Conservation (phyloP, 2,113 vertebrate species). For the Ptychochromis oligacanthus region DNA sequence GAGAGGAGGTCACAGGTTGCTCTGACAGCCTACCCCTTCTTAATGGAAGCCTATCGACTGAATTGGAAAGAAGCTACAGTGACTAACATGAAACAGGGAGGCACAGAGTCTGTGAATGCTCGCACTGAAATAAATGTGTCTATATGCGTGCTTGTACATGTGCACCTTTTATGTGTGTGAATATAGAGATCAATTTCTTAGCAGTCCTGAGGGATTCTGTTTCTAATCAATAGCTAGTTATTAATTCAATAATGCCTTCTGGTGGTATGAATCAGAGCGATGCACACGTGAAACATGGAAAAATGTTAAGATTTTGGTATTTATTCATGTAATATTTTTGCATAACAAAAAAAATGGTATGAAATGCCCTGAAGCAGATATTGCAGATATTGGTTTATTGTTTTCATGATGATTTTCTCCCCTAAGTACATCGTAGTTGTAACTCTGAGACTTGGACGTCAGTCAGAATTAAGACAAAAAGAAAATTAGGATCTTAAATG, state of each 20-base stretch:
- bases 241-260: conserved; percentile 38
- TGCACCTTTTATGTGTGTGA: conserved; percentile 41
- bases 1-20: conserved; percentile 82
- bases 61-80: conserved; percentile 79
- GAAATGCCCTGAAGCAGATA: background rate
- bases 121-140: conserved; percentile 39
- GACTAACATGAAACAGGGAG: conserved; percentile 80
- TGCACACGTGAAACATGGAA: background rate
- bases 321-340: background rate
- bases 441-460: background rate
- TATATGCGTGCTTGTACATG: background rate
- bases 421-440: background rate
- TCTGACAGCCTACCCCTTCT: conserved; percentile 83
- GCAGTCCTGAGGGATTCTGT: conserved; percentile 27
- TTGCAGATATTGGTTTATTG: background rate
- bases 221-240: conserved; percentile 54
- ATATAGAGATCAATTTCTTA: conserved; percentile 50
- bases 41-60: conserved; percentile 95
- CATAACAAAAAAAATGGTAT: background rate
- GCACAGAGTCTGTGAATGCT: conserved; percentile 75
- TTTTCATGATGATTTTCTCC: background rate
- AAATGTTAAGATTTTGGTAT: background rate
- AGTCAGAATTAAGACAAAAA: background rate
- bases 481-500: background rate
- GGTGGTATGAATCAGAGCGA: background rate